Evolutionary conservation across 2,888 invertebrate species (phyloP).

Genomic region (Acrobasis repandana): DNA sequence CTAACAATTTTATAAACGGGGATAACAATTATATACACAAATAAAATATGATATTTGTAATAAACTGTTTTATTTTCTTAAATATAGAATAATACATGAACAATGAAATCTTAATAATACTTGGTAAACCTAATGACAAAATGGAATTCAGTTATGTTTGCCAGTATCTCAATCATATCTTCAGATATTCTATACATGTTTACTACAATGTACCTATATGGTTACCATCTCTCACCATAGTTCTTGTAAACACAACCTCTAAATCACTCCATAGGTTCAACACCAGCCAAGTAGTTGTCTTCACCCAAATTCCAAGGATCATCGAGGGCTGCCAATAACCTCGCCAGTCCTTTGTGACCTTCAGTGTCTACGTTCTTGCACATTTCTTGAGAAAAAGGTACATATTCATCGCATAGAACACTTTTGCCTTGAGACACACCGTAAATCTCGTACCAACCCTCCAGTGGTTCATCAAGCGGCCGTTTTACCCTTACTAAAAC

Average conservation of each 20-base stretch:
- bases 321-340: slow-evolving; percentile 66
- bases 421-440: slow-evolving; percentile 74
- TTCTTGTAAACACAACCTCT: slow-evolving; percentile 20
- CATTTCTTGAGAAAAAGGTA: slow-evolving; percentile 65
- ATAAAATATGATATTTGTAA: too few species aligned
- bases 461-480: slow-evolving; percentile 67
- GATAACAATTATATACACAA: too few species aligned
- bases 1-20: too few species aligned
- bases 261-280: slow-evolving; percentile 61
- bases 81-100: too few species aligned
- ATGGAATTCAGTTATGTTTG: too few species aligned
- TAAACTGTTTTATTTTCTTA: too few species aligned
- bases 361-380: slow-evolving; percentile 69
- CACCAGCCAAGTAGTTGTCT: slow-evolving; percentile 48
- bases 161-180: too few species aligned
- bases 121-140: too few species aligned
- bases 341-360: slow-evolving; percentile 69
- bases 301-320: slow-evolving; percentile 79
- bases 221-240: background rate
- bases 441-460: slow-evolving; percentile 77
- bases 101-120: too few species aligned
- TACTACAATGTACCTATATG: too few species aligned
- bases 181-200: too few species aligned
- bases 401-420: slow-evolving; percentile 72
- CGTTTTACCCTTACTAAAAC: slow-evolving; percentile 63